phyloP scores from a whole-genome alignment of 2,797 vertebrate genomes.

The Ctenosaura bakeri region DNA sequence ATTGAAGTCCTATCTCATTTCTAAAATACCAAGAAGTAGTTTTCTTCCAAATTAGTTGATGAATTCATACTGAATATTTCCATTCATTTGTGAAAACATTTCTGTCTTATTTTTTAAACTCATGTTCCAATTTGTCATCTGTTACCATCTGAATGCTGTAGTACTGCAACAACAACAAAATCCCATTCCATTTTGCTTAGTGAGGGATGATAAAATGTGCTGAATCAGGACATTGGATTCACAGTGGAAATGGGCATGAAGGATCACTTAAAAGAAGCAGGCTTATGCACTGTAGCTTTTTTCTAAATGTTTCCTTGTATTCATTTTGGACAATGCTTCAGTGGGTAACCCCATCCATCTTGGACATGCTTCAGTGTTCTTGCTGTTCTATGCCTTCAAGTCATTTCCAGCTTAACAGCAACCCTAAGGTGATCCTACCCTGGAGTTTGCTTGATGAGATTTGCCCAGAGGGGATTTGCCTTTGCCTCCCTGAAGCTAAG shows the following conservation, averaged over 20 bases:
- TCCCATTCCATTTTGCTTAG: neutral
- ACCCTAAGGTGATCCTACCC: no score
- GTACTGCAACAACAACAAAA: neutral
- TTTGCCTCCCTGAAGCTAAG: no score
- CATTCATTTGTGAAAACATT: neutral
- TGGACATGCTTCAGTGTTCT: no score
- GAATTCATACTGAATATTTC: neutral
- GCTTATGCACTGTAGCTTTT: neutral
- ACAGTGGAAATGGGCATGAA: neutral
- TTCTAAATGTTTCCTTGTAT: neutral
- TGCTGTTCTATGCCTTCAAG: no score
- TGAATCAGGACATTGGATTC: neutral
- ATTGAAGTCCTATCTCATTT: conserved; percentile 1
- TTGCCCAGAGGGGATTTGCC: no score
- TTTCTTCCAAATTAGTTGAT: neutral
- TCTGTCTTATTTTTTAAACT: neutral
- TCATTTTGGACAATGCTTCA: neutral
- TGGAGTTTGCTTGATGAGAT: no score
- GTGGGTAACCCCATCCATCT: neutral
- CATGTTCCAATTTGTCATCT: neutral
- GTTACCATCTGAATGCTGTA: neutral
- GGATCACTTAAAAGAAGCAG: neutral
- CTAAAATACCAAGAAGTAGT: neutral
- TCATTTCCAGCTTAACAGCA: no score
- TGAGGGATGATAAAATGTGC: neutral